Base-by-base conservation (phyloP, 2,888 invertebrate genomes). In the Strigamia transsilvanica region DNA sequence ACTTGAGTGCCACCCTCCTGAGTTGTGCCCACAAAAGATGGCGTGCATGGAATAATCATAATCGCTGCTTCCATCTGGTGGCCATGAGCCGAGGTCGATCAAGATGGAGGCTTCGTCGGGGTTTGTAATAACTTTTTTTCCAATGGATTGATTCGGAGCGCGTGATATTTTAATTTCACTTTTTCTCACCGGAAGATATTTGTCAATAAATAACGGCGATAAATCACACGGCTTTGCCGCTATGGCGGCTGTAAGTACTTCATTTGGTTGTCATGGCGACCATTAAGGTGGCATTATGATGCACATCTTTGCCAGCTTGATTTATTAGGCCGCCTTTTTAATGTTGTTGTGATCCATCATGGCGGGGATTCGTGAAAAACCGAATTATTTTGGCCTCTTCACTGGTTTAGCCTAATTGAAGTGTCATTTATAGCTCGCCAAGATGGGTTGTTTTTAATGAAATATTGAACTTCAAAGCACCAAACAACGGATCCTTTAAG, bases 211-310 rank as follows among this genome's bases (percentile, higher is more conserved):
- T 61, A 61, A 61, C 61, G 18, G 61, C 23, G 23, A 61, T 61
- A 61, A 61, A 61, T 61, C 61, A 61, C n/a, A n/a, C 10, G 61
- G 2, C 10, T 51, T 51, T 6, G 51, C 51, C 10, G 2, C 18
- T 3, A 61, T 61, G 10, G 61, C 10, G 61, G 61, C 61, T 2
- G 51, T 61, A 61, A 61, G 61, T n/a, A 61, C 61, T 61, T 61
- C 18, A 61, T 61, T 61, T 61, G 61, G 61, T 61, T 61, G 61
- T 61, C 61, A 46, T 61, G 61, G 18, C 13, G 23, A 61, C 61
- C 61, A 61, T 61, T 61, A 61, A 61, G 61, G 61, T 61, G 61
- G 61, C 61, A 61, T 61, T 61, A 61, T 61, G 61, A 61, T 61
- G 61, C 61, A 61, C 61, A 61, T 61, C 61, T 61, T 61, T 61